Evolutionary conservation across 2,797 vertebrate species (phyloP), one percentile per base, ranked within the genome.

Genomic region (Harpagifer antarcticus): DNA sequence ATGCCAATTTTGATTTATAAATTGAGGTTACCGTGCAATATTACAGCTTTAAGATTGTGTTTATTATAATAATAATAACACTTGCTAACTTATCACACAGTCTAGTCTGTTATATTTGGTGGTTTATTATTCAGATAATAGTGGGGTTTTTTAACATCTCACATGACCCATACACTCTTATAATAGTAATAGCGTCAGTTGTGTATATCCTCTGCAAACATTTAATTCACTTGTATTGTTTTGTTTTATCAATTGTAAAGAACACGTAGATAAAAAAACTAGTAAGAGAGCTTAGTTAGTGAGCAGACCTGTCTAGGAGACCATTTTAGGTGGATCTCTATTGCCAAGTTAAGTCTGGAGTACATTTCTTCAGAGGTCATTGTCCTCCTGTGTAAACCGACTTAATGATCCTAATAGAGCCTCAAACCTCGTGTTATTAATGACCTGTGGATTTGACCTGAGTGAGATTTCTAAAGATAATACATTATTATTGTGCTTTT

Each of bases 381-480:
- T 23, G 59, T 52, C 49, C n/a, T 45, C 20, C 31, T 63, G 12
- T 63, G 43, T 27, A 49, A 47, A 50, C 56, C 20, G 44, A 71
- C 12, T 19, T 66, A 4, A 48, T 47, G 19, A 75, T 74, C 54
- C 64, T 7, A 49, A 37, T 50, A 40, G 27, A 80, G 40, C 53
- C 49, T 68, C 47, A n/a, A 76, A 19, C 20, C 47, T 63, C 54
- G 65, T 69, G 10, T 74, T n/a, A 33, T 58, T 5, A 72, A 55
- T 62, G 66, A 69, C 49, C 9, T 56, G 54, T 43, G 9, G 12
- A 54, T 81, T 20, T 69, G 50, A 66, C 20, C 52, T 37, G 23
- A 74, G 23, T 61, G 44, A 56, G 42, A 64, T 81, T 70, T 82
- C 49, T 59, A 72, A 66, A 33, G 12, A 23, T 2, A 72, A 71